phyloP scores from a whole-genome alignment of 2,797 vertebrate genomes.

The Brachyalestes nurse region DNA sequence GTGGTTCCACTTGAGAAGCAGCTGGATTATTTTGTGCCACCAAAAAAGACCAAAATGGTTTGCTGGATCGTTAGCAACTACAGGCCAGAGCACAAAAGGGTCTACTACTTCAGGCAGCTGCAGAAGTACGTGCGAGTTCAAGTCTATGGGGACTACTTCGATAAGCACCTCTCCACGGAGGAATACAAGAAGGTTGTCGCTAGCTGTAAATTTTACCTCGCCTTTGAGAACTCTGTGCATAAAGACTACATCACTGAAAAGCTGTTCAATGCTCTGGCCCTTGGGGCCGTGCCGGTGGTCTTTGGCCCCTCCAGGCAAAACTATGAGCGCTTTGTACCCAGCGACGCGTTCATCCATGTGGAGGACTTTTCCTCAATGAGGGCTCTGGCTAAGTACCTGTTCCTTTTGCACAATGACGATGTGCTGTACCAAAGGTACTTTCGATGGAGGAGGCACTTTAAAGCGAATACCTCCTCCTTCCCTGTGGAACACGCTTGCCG shows the following conservation, averaged over 20 bases:
- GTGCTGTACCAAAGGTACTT: constrained; percentile 81
- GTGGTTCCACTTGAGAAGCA: constrained; percentile 74
- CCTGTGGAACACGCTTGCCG: constrained; percentile 78
- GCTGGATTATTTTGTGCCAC: constrained; percentile 74
- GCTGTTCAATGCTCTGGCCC: constrained; percentile 79
- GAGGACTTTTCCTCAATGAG: constrained; percentile 82
- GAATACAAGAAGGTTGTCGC: constrained; percentile 78
- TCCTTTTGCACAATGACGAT: constrained; percentile 77
- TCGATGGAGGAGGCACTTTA: constrained; percentile 82
- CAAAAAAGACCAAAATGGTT: constrained; percentile 79
- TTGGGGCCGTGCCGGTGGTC: constrained; percentile 81
- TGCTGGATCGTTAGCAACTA: constrained; percentile 85
- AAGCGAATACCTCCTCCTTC: constrained; percentile 75
- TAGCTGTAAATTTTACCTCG: constrained; percentile 82
- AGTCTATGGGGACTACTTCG: constrained; percentile 76
- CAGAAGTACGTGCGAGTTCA: constrained; percentile 82
- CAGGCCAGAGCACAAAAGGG: constrained; percentile 76
- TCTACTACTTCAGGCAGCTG: constrained; percentile 79
- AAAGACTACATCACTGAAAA: constrained; percentile 86
- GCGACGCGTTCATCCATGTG: constrained; percentile 85
- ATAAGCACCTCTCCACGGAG: constrained; percentile 75
- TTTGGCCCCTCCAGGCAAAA: constrained; percentile 81
- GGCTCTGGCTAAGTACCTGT: constrained; percentile 80
- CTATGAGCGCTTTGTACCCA: constrained; percentile 83
- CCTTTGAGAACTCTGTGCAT: constrained; percentile 85